phyloP scores from a whole-genome alignment of 1,140 invertebrate genomes.

The Pygmarrhopalites habei region DNA sequence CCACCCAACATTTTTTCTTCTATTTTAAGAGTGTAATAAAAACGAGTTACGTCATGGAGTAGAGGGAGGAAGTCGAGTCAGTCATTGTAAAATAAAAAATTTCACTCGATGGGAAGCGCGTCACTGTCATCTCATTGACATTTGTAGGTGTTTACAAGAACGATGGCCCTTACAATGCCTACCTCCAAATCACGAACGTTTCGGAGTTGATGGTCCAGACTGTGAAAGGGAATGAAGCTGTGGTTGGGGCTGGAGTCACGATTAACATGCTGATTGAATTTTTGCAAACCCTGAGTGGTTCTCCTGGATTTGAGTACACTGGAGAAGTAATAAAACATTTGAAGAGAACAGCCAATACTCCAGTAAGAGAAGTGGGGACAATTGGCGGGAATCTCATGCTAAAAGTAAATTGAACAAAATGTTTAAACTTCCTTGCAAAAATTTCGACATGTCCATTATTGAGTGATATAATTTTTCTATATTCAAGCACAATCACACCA shows the following conservation, averaged over 20 bases:
- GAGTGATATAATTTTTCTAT: no score
- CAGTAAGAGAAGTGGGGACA: constrained; percentile 72
- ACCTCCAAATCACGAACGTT: constrained; percentile 8
- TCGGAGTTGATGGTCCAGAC: background rate
- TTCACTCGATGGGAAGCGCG: no score
- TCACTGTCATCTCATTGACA: no score
- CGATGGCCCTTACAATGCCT: background rate
- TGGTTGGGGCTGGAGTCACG: constrained; percentile 3
- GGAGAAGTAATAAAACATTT: constrained; percentile 55
- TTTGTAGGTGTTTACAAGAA: constrained; percentile 8
- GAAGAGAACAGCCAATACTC: constrained; percentile 61
- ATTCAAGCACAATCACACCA: constrained; percentile 50
- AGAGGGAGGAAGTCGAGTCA: no score
- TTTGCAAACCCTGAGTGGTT: constrained; percentile 51
- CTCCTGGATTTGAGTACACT: constrained; percentile 50
- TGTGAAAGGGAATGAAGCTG: constrained; percentile 1
- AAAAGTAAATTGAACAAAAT: no score
- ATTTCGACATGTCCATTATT: no score
- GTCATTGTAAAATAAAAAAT: no score
- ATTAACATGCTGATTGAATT: constrained; percentile 39
- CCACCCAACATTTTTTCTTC: no score
- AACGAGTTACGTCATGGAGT: no score
- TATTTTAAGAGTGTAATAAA: no score
- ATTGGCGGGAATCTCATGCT: no score
- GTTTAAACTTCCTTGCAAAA: no score